Evolutionary conservation across 2,888 invertebrate genomes (phyloP).

Genomic region (Temnothorax ravouxi): DNA sequence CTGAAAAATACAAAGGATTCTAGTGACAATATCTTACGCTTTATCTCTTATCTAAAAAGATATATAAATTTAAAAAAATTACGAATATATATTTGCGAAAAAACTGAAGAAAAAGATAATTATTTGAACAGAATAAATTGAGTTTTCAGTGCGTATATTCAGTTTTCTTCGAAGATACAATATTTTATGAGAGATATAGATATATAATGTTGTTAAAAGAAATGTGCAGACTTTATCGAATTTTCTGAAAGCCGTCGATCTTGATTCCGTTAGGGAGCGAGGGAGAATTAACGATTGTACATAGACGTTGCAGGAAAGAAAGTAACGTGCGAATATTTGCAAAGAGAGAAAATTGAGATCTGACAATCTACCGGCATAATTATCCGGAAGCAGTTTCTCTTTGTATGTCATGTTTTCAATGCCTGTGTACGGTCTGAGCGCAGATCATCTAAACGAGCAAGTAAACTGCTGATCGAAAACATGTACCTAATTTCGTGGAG

Average conservation of each 20-base stretch:
- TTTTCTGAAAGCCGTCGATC: background rate
- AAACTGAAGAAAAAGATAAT: background rate
- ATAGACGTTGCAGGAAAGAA: conserved; percentile 9
- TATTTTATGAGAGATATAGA: background rate
- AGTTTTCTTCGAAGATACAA: background rate
- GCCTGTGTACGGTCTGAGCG: background rate
- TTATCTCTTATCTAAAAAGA: background rate
- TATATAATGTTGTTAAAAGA: background rate
- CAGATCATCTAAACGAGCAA: conserved; percentile 10
- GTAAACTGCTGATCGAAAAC: background rate
- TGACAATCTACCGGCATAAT: conserved; percentile 32
- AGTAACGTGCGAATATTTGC: conserved; percentile 47
- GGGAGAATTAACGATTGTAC: background rate
- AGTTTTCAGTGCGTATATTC: background rate
- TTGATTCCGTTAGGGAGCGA: background rate
- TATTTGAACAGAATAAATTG: background rate
- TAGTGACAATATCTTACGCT: background rate
- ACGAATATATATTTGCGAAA: background rate
- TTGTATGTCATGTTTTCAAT: background rate
- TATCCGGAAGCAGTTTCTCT: conserved; percentile 46
- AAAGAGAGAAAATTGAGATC: conserved; percentile 30
- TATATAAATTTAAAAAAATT: conserved; percentile 5
- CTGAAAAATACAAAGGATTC: background rate
- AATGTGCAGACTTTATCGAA: background rate
- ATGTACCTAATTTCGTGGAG: background rate